Base-by-base conservation (phyloP, 2,797 vertebrate species). In the Hyperoplus lanceolatus region DNA sequence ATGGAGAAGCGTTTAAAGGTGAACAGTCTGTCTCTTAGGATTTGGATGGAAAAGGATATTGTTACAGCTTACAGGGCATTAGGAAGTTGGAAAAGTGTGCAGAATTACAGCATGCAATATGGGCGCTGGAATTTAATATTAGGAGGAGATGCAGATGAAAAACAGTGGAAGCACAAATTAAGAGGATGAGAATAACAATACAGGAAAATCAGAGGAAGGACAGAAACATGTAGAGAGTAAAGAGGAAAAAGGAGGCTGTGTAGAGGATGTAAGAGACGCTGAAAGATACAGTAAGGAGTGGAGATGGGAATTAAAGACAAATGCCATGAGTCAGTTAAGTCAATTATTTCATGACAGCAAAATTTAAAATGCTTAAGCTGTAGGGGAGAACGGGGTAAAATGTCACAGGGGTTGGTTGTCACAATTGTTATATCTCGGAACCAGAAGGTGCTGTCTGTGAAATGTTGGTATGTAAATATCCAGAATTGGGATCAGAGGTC, bases 1-100 rank as follows among this genome's bases (percentile, higher is more conserved):
- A 54, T 36, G 39, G 38, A 14, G 51, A 53, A 48, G 50, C n/a
- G 63, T 54, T 69, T 29, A 48, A 53, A 62, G 16, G 50, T 53
- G 53, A 53, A 63, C 3, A 1, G n/a, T 39, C 4, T 16, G 12
- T 59, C 61, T 56, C 5, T 42, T 11, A 62, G 9, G 43, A 76
- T 67, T 54, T 61, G 45, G 49, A 46, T 50, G 58, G 57, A 62
- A 36, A 48, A 55, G 45, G 38, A 62, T 8, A 1, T 21, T 45
- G 38, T 45, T 57, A 4, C n/a, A 42, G 11, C 38, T 45, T 57
- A 4, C n/a, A 42, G 11, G 42, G 29, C 1, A 41, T 3, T 5
- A 45, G 39, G 13, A 49, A 15, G 51, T 5, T 53, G 55, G 13
- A 59, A 46, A 54, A 39, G 21, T 41, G 18, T 16, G 8, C 18